Conservation (phyloP, 2,797 vertebrate genomes). For the Podarcis siculus region DNA sequence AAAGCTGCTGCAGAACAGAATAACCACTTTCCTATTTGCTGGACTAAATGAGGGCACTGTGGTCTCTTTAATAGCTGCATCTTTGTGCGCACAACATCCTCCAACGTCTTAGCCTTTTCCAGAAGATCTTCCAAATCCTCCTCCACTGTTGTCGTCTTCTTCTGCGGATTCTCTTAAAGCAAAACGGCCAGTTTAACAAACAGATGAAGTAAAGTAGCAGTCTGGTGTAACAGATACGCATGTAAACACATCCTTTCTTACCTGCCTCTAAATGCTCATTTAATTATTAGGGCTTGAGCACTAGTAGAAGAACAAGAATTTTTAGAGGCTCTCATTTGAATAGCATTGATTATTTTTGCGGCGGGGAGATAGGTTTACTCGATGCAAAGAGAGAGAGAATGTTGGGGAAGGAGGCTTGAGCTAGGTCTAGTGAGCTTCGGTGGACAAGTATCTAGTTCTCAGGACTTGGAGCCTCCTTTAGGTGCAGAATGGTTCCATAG, state of each 20-base stretch:
- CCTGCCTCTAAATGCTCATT: neutral
- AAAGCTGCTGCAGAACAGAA: constrained; percentile 70
- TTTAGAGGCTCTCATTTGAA: neutral
- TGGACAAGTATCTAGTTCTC: neutral
- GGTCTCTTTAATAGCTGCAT: constrained; percentile 14
- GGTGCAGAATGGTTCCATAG: neutral
- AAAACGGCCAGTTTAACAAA: constrained; percentile 19
- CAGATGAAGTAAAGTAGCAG: constrained; percentile 26
- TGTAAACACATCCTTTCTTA: neutral
- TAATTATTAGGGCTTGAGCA: too few species aligned
- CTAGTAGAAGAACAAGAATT: neutral
- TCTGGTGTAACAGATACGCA: neutral
- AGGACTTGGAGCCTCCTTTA: neutral
- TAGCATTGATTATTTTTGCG: neutral
- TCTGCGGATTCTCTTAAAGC: neutral
- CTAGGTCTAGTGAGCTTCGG: neutral
- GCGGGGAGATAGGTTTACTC: neutral
- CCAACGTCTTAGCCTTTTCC: neutral
- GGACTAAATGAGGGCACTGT: constrained; percentile 55
- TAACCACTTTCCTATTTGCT: constrained; percentile 65
- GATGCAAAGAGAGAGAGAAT: neutral
- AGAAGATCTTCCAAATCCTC: constrained; percentile 40
- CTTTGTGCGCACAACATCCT: constrained; percentile 32
- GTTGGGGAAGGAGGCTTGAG: neutral
- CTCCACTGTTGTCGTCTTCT: neutral